These are phyloP conservation scores for Amiota mariae DNA, from an alignment of 2,888 invertebrate species.

Conservation along the genomic window DNA sequence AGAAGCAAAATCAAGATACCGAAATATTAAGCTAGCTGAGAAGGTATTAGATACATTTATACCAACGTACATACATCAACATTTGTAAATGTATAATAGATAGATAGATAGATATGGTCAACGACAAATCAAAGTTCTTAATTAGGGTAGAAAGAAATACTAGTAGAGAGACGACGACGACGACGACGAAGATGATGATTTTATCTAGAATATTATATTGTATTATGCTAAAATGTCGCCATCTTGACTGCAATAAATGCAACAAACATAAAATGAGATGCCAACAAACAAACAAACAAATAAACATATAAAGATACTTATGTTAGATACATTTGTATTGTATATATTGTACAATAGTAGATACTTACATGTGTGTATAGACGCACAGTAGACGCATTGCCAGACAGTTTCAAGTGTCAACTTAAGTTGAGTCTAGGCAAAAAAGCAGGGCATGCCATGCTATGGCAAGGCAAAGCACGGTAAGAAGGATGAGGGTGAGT, in stretches of 20 bases:
- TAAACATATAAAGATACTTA: conserved; percentile 32
- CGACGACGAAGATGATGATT: too few relatives aligned
- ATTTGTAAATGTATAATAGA: neutral
- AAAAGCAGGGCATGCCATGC: neutral
- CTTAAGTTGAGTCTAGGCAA: neutral
- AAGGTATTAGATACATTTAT: neutral
- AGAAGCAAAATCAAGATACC: neutral
- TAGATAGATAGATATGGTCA: conserved; percentile 18
- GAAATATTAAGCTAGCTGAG: neutral
- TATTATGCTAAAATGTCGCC: conserved; percentile 13
- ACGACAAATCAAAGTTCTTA: conserved; percentile 5
- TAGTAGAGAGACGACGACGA: too few relatives aligned
- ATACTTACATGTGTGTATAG: conserved; percentile 37
- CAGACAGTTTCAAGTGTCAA: conserved; percentile 60
- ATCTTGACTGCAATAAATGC: conserved; percentile 42
- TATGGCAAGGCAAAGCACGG: neutral
- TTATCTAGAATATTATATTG: too few relatives aligned
- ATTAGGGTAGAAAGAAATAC: neutral
- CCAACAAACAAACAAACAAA: conserved; percentile 36
- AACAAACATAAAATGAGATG: conserved; percentile 44
- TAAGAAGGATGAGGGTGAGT: too few relatives aligned
- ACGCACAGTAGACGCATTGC: conserved; percentile 57
- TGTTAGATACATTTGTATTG: conserved; percentile 32
- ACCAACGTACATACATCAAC: neutral
- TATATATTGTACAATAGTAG: conserved; percentile 15